These are phyloP conservation scores for Cassiopea xamachana DNA, from an alignment of 30 jellyfish, hydroid and myxozoan species.

Conservation along the genomic window DNA sequence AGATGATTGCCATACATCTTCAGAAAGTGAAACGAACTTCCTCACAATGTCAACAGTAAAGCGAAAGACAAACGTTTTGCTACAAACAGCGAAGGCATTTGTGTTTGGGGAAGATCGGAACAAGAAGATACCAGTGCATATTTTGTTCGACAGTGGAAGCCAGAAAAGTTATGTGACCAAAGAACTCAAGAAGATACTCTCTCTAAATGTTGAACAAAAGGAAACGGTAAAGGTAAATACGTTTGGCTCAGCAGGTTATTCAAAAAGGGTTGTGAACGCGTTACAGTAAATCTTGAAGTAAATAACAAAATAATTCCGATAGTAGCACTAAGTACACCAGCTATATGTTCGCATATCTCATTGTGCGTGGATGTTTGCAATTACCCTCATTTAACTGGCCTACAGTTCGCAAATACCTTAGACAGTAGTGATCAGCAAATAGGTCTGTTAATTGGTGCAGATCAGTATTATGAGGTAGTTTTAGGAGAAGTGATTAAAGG, in stretches of 20 bases:
- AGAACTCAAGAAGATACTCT: background rate
- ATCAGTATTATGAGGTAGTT: slow-evolving; percentile 56
- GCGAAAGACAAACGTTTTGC: no score
- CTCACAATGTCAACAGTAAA: background rate
- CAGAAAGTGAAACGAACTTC: slow-evolving; percentile 2
- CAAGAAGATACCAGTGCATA: slow-evolving; percentile 8
- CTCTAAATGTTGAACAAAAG: background rate
- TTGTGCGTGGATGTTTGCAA: slow-evolving; percentile 50
- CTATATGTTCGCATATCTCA: slow-evolving; percentile 59
- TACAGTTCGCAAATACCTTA: background rate
- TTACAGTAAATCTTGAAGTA: slow-evolving; percentile 32
- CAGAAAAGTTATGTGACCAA: slow-evolving; percentile 13
- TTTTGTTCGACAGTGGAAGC: slow-evolving; percentile 21
- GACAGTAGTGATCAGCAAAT: slow-evolving; percentile 26
- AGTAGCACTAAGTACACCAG: slow-evolving; percentile 21
- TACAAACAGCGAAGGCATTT: background rate
- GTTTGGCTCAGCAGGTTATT: slow-evolving; percentile 42
- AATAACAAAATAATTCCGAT: slow-evolving; percentile 30
- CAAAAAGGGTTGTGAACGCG: slow-evolving; percentile 40
- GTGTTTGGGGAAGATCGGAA: slow-evolving; percentile 42
- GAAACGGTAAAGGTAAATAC: slow-evolving; percentile 18
- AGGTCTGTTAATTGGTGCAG: slow-evolving; percentile 58
- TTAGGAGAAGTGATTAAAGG: slow-evolving; percentile 67
- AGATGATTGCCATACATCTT: background rate
- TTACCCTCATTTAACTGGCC: slow-evolving; percentile 56